phyloP scores from a whole-genome alignment of 2,113 vertebrate species.

The Meleagris gallopavo region DNA sequence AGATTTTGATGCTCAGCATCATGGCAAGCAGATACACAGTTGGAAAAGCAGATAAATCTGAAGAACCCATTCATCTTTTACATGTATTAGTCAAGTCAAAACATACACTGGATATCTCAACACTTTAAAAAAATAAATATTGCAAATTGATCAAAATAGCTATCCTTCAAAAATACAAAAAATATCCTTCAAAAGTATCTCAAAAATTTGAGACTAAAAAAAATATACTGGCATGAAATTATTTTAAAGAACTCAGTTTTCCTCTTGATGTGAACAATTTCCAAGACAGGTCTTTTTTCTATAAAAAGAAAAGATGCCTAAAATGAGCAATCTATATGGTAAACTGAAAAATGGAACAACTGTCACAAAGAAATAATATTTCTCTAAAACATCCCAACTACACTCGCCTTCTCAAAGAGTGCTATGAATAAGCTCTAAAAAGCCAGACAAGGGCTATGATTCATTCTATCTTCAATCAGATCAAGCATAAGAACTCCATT shows the following conservation, averaged over 20 bases:
- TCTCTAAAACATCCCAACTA: neutral
- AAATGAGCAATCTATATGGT: neutral
- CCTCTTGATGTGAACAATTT: neutral
- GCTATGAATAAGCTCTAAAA: neutral
- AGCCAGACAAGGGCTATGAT: accelerated
- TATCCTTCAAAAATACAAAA: neutral
- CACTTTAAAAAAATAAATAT: neutral
- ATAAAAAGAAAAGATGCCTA: neutral
- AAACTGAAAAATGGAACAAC: neutral
- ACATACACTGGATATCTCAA: neutral
- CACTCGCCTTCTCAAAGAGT: neutral
- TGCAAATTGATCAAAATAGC: neutral
- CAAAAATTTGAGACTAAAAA: neutral
- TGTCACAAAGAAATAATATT: neutral
- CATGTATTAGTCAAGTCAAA: neutral
- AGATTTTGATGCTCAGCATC: neutral
- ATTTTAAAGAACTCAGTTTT: neutral
- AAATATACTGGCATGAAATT: neutral
- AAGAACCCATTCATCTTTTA: neutral
- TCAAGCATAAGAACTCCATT: neutral
- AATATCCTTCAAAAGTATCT: neutral
- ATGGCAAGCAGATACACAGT: accelerated
- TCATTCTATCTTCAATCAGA: neutral
- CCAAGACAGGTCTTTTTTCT: accelerated
- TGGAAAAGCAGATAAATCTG: neutral